phyloP scores from a whole-genome alignment of 2,797 vertebrate genomes.

The Uromys caudimaculatus region DNA sequence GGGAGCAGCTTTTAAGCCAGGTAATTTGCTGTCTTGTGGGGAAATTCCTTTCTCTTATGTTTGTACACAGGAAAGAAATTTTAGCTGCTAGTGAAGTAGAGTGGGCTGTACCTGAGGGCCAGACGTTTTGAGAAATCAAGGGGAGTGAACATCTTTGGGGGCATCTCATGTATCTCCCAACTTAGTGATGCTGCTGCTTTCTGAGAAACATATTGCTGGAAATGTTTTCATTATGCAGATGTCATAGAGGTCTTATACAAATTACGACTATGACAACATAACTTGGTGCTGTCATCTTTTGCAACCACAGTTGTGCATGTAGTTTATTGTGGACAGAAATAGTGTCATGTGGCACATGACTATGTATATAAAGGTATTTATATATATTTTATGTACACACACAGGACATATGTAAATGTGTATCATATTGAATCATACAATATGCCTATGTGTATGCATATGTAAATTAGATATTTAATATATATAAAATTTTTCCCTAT shows the following conservation, averaged over 20 bases:
- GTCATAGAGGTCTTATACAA: neutral
- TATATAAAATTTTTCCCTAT: neutral
- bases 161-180: neutral
- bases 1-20: neutral
- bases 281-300: neutral
- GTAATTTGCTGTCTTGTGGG: neutral
- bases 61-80: constrained; percentile 13
- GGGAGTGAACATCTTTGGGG: neutral
- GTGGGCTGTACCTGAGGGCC: neutral
- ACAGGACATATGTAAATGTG: neutral
- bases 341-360: neutral
- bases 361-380: neutral
- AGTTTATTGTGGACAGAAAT: neutral
- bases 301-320: neutral
- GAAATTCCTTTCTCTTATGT: neutral
- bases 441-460: neutral
- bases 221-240: neutral
- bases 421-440: neutral
- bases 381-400: neutral
- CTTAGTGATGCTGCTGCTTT: neutral
- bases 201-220: neutral
- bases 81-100: neutral
- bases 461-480: neutral
- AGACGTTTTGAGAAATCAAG: constrained; percentile 1
- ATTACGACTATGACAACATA: neutral